Conservation (phyloP, 2,797 vertebrate genomes). For the Lycodopsis pacificus region DNA sequence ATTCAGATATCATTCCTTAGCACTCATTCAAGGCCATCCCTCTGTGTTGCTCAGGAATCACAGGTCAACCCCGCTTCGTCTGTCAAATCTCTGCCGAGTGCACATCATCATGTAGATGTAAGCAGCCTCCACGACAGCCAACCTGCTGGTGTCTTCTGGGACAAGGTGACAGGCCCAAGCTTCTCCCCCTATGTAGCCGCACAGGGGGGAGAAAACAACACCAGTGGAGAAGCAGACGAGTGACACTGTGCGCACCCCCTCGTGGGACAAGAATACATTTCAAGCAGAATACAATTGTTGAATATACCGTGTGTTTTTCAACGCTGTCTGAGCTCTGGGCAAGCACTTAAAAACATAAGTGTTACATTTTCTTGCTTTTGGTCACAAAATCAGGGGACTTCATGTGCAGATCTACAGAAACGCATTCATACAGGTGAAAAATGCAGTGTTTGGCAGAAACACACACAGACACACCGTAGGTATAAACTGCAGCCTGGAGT, state of each 20-base stretch:
- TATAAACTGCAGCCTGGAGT: slow-evolving; percentile 82
- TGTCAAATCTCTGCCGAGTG: slow-evolving; percentile 39
- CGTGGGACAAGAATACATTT: slow-evolving; percentile 37
- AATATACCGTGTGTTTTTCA: slow-evolving; percentile 6
- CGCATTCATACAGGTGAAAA: slow-evolving; percentile 18
- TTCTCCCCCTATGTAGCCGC: slow-evolving; percentile 13
- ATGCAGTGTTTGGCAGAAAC: slow-evolving; percentile 30
- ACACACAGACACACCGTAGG: slow-evolving; percentile 56
- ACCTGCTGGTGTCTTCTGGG: slow-evolving; percentile 49
- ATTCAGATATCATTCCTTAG: not conserved
- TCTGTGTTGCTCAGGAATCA: slow-evolving; percentile 15
- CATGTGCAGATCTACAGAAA: not conserved
- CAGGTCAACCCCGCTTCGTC: slow-evolving; percentile 31
- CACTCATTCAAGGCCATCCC: not conserved
- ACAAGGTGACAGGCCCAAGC: slow-evolving; percentile 44
- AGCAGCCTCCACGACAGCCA: slow-evolving; percentile 44
- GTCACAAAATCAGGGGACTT: not conserved
- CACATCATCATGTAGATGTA: slow-evolving; percentile 57
- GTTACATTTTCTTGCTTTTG: not conserved
- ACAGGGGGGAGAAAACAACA: slow-evolving; percentile 24
- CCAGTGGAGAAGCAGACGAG: slow-evolving; percentile 28
- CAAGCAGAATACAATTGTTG: not conserved
- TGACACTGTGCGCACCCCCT: slow-evolving; percentile 21
- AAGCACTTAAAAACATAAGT: not conserved
- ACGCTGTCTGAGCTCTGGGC: not conserved